phyloP scores from a whole-genome alignment of 2,888 invertebrate species.

The Zaprionus obscuricornis region DNA sequence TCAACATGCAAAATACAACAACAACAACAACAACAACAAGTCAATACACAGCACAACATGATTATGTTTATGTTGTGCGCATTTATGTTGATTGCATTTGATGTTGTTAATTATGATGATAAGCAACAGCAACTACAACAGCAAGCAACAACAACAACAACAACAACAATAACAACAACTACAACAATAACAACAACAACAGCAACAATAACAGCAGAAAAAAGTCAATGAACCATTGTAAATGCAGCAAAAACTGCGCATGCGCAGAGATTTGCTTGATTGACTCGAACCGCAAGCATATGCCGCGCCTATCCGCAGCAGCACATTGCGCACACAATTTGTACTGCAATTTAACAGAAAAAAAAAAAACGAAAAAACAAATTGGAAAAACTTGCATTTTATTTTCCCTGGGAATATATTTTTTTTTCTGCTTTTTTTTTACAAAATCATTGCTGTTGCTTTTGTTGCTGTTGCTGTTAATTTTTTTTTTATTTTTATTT shows the following conservation, averaged over 20 bases:
- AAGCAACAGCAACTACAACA: conserved; percentile 13
- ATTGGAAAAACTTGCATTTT: neutral
- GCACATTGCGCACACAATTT: conserved; percentile 27
- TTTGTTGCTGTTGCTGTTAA: too few species aligned
- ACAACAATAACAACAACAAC: conserved; percentile 8
- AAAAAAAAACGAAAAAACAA: neutral
- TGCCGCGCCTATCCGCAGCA: conserved; percentile 16
- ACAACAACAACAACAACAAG: conserved; percentile 37
- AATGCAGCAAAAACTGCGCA: conserved; percentile 66
- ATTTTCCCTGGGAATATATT: neutral
- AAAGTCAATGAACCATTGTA: conserved; percentile 63
- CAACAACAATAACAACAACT: conserved; percentile 17
- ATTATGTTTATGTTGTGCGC: conserved; percentile 59
- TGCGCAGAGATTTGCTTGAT: conserved; percentile 77
- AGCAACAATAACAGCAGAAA: conserved; percentile 8
- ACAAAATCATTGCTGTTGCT: too few species aligned
- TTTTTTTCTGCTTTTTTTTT: conserved; percentile 81
- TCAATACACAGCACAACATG: conserved; percentile 34
- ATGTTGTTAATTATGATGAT: conserved; percentile 47
- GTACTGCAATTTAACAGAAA: conserved; percentile 39
- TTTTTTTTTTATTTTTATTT: conserved; percentile 3
- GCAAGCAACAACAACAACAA: conserved; percentile 10
- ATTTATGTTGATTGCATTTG: conserved; percentile 67
- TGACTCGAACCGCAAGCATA: conserved; percentile 57
- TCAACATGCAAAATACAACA: conserved; percentile 43